Evolutionary conservation across 2,113 vertebrate genomes (phyloP).

Genomic region (Uria aalge): DNA sequence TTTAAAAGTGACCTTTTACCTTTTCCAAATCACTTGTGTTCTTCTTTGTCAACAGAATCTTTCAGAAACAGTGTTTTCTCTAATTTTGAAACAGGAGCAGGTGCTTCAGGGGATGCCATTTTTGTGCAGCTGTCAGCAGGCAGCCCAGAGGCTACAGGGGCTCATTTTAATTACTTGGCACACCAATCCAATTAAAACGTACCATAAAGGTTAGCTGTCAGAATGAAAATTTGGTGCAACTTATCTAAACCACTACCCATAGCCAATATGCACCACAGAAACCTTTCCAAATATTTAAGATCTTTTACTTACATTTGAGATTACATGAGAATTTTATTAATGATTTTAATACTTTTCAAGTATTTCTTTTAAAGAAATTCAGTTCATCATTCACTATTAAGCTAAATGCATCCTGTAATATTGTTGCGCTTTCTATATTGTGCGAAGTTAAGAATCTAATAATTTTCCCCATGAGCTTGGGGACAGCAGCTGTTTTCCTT

Average conservation of each 20-base stretch:
- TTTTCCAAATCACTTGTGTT: neutral
- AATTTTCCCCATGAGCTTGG: neutral
- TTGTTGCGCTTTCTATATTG: neutral
- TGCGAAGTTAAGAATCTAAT: neutral
- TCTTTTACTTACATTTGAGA: neutral
- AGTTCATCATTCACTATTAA: neutral
- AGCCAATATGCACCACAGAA: neutral
- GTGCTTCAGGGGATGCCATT: neutral
- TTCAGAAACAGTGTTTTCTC: neutral
- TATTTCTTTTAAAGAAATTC: neutral
- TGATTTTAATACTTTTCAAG: neutral
- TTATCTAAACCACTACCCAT: neutral
- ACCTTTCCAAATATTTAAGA: neutral
- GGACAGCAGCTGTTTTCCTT: neutral
- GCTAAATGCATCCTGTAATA: neutral
- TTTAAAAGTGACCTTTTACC: neutral
- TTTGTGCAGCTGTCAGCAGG: neutral
- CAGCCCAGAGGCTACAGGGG: neutral
- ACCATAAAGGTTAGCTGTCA: neutral
- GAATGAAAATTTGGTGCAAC: neutral
- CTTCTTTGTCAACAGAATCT: neutral
- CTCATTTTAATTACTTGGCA: conserved; percentile 39
- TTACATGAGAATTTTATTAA: neutral
- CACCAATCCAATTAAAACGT: neutral
- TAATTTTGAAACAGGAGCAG: neutral